These are phyloP conservation scores for Megaptera novaeangliae DNA, from an alignment of 2,113 vertebrate genomes.

Conservation along the genomic window DNA sequence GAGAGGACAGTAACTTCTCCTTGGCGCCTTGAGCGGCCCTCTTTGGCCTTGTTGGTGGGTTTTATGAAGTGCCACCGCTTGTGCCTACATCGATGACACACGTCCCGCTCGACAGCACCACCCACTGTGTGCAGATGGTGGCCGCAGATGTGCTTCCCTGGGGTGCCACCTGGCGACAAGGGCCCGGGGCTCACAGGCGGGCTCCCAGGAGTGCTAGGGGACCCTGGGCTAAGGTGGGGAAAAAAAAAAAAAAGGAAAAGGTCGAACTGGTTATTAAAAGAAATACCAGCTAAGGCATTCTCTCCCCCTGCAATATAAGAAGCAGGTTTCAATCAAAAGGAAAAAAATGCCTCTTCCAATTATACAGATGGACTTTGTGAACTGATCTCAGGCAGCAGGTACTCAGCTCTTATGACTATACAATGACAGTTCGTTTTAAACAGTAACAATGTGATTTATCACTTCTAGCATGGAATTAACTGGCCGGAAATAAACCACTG, in stretches of 20 bases:
- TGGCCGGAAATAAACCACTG: not conserved
- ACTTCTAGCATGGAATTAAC: not conserved
- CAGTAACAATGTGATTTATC: not conserved
- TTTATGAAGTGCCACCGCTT: constrained; percentile 93
- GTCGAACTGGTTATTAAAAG: not conserved
- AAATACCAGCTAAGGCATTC: not conserved
- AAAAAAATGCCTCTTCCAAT: not conserved
- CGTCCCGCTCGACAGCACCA: constrained; percentile 85
- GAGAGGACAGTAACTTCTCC: constrained; percentile 93
- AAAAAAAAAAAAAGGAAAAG: not conserved
- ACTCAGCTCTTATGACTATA: not conserved
- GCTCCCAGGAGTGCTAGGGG: constrained; percentile 83
- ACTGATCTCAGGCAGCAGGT: not conserved
- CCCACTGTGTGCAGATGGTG: constrained; percentile 95
- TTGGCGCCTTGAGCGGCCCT: constrained; percentile 78
- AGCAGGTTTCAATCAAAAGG: not conserved
- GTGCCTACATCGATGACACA: constrained; percentile 91
- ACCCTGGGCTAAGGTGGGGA: constrained; percentile 70
- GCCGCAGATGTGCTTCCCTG: constrained; percentile 87
- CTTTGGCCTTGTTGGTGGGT: constrained; percentile 80
- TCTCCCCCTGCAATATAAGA: not conserved
- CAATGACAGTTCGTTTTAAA: not conserved
- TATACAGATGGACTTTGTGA: not conserved
- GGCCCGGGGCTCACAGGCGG: constrained; percentile 83
- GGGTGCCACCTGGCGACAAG: constrained; percentile 80